Evolutionary conservation across 2,113 vertebrate species (phyloP).

Genomic region (Oncorhynchus masou): DNA sequence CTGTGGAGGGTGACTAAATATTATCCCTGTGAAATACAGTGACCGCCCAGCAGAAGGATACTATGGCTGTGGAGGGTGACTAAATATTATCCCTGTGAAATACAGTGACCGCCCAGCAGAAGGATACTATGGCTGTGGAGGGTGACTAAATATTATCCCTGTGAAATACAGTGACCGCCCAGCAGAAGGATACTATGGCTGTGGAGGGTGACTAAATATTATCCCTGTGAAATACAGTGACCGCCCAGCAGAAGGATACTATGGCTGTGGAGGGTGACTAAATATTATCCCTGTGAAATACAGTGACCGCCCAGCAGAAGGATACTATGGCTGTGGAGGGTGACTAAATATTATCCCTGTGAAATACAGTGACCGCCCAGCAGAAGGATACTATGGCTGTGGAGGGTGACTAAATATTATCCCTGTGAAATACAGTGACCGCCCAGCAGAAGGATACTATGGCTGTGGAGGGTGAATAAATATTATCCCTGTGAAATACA

Average conservation of each 20-base stretch:
- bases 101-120: constrained; percentile 19
- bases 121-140: constrained; percentile 15
- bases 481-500: background rate
- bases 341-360: background rate
- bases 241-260: constrained; percentile 14
- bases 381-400: constrained; percentile 13
- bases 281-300: constrained; percentile 45
- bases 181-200: constrained; percentile 5
- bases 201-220: constrained; percentile 15
- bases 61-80: constrained; percentile 20
- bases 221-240: background rate
- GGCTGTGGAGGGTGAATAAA: constrained; percentile 24
- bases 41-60: constrained; percentile 17
- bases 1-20: constrained; percentile 51
- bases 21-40: constrained; percentile 29
- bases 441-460: constrained; percentile 6
- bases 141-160: constrained; percentile 54
- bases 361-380: constrained; percentile 17
- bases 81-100: background rate
- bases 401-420: constrained; percentile 53
- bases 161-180: constrained; percentile 14
- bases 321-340: constrained; percentile 16
- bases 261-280: constrained; percentile 37
- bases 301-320: constrained; percentile 20
- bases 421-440: constrained; percentile 15